Conservation (phyloP, 1,140 invertebrate species). For the Cotesia chilonis region DNA sequence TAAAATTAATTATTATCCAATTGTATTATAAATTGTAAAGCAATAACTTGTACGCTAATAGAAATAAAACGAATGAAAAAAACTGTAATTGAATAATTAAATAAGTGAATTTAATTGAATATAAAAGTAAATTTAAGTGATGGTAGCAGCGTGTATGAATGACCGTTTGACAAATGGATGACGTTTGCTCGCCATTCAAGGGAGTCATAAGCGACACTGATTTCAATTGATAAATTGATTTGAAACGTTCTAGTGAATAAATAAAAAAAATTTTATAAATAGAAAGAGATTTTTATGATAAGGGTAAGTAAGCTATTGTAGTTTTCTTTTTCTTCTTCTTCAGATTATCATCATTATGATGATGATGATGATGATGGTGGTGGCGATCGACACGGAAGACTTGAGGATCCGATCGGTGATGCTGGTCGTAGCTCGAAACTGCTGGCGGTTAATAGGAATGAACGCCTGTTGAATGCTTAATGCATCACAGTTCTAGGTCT, state of each 20-base stretch:
- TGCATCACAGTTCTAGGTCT: conserved; percentile 62
- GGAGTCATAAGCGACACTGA: conserved; percentile 49
- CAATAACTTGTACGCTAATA: too few species aligned
- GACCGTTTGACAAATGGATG: conserved; percentile 22
- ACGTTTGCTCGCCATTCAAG: conserved; percentile 24
- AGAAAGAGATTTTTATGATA: too few species aligned
- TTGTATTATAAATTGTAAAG: neutral
- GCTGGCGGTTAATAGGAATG: conserved; percentile 60
- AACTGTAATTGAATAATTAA: neutral
- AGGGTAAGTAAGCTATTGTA: conserved; percentile 25
- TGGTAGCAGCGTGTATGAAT: conserved; percentile 13
- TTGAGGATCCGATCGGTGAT: neutral
- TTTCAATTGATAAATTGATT: conserved; percentile 67
- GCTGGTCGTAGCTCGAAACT: neutral
- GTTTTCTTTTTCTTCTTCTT: conserved; percentile 32
- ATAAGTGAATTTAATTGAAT: conserved; percentile 2
- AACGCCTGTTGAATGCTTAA: conserved; percentile 66
- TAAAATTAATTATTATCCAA: neutral
- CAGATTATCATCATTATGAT: conserved; percentile 12
- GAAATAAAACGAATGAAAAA: neutral
- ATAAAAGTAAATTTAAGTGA: conserved; percentile 8
- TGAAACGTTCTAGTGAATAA: conserved; percentile 41
- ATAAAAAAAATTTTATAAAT: conserved; percentile 11
- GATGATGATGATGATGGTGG: conserved; percentile 16
- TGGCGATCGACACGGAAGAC: neutral